A percentile compares a stretch with the other conserved stretches of the same genome.
These are phyloP conservation scores for Halcyon malimbica DNA, from an alignment of 2,113 vertebrate species.

Conservation along the genomic window DNA sequence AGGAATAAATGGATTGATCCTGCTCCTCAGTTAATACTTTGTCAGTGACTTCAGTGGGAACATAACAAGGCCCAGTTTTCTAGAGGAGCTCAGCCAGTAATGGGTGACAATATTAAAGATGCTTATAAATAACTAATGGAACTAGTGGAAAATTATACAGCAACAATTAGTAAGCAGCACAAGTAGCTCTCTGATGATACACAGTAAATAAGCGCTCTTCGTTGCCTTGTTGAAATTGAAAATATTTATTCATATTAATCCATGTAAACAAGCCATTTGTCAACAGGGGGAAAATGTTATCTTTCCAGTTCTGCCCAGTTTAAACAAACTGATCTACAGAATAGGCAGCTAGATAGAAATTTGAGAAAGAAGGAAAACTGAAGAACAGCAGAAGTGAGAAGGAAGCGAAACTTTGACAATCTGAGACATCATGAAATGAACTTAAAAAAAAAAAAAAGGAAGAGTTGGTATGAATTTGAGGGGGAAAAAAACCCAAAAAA, in stretches of 20 bases:
- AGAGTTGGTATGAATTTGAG: not conserved
- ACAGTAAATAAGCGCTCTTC: not conserved
- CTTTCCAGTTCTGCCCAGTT: slow-evolving; percentile 26
- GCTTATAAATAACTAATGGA: not conserved
- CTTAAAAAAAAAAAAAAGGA: not conserved
- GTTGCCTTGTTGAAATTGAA: not conserved
- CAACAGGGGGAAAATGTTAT: not conserved
- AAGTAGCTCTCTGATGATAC: not conserved
- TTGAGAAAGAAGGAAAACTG: not conserved
- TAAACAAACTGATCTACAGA: not conserved
- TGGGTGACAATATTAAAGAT: not conserved
- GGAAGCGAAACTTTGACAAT: not conserved
- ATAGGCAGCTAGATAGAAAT: not conserved
- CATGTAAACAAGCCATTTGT: not conserved
- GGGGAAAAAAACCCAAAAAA: not conserved
- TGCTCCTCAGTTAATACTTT: not conserved
- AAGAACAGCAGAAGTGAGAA: not conserved
- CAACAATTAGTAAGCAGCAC: not conserved
- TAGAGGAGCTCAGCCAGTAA: slow-evolving; percentile 26
- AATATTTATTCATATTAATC: not conserved
- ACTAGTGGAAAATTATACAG: not conserved
- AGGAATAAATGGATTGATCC: not conserved
- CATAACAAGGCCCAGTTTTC: not conserved
- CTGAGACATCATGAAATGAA: not conserved
- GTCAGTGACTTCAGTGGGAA: not conserved